phyloP scores from a whole-genome alignment of 2,888 invertebrate genomes.

The Smittia sp. region DNA sequence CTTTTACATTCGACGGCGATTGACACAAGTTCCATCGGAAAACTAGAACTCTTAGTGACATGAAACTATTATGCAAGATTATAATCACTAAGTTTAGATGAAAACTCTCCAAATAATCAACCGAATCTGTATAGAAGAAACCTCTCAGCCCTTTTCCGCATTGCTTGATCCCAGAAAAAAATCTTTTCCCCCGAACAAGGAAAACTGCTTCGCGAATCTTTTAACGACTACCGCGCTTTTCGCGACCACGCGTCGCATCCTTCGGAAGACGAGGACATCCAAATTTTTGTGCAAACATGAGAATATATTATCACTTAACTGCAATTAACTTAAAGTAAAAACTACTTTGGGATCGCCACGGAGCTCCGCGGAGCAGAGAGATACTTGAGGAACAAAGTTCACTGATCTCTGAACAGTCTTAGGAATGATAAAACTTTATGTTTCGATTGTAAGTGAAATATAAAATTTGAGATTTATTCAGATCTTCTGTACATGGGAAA shows the following conservation, averaged over 20 bases:
- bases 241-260: too few relatives aligned
- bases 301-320: neutral
- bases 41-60: constrained; percentile 1
- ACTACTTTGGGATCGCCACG: too few relatives aligned
- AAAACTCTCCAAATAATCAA: constrained; percentile 7
- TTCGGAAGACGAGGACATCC: neutral
- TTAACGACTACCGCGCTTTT: neutral
- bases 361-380: too few relatives aligned
- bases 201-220: neutral
- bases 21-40: constrained; percentile 17
- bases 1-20: neutral
- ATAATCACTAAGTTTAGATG: constrained; percentile 6
- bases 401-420: too few relatives aligned
- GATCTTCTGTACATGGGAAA: neutral
- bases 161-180: neutral
- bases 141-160: neutral
- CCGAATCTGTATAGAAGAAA: neutral
- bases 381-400: too few relatives aligned
- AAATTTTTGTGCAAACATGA: constrained; percentile 6
- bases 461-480: neutral
- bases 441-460: neutral
- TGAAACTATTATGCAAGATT: neutral
- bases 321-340: too few relatives aligned
- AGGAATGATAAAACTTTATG: too few relatives aligned
- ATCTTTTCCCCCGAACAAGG: neutral